Evolutionary conservation across 2,797 vertebrate genomes (phyloP).

Genomic region (Eupleurogrammus muticus): DNA sequence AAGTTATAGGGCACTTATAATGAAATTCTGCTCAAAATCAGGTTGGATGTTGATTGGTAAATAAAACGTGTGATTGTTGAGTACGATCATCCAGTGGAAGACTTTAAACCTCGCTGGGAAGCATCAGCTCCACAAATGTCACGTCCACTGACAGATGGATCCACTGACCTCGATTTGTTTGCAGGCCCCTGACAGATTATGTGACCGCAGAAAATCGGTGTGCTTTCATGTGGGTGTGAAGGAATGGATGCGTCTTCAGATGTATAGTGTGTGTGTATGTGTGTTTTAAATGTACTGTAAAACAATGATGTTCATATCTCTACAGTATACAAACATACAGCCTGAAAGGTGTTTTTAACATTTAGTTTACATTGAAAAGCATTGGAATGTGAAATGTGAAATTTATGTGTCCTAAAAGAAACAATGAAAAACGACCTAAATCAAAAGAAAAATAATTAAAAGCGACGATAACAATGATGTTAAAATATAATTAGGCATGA

Average conservation of each 20-base stretch:
- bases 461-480: neutral
- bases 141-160: slow-evolving; percentile 50
- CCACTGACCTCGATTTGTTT: slow-evolving; percentile 56
- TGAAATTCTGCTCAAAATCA: neutral
- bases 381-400: neutral
- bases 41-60: neutral
- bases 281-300: neutral
- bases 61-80: neutral
- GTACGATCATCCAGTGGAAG: neutral
- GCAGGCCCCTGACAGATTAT: slow-evolving; percentile 32
- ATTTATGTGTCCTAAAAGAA: neutral
- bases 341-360: neutral
- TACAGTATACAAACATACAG: neutral
- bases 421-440: neutral
- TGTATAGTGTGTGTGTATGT: neutral
- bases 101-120: slow-evolving; percentile 1
- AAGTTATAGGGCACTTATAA: neutral
- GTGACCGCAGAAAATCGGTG: slow-evolving; percentile 23
- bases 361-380: neutral
- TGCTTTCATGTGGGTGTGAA: neutral
- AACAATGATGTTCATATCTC: neutral
- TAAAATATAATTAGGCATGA: too few species aligned
- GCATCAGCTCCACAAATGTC: slow-evolving; percentile 16
- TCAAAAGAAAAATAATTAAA: neutral
- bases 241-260: neutral